Conservation (phyloP, 2,888 invertebrate species). For the Microplitis deprimator region DNA sequence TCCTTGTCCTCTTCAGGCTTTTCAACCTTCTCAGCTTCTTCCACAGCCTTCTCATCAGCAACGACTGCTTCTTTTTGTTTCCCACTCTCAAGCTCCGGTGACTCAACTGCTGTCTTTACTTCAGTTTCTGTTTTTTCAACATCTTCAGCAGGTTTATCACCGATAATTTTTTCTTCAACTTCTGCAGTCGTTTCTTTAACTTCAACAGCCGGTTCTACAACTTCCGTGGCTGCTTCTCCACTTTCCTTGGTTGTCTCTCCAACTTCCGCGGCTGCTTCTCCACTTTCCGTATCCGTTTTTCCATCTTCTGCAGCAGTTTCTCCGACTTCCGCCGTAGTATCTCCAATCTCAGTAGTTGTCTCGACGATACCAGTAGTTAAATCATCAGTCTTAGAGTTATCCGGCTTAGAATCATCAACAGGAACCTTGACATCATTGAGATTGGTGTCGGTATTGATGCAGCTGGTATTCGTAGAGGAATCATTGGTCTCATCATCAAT, state of each 20-base stretch:
- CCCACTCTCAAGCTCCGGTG: background rate
- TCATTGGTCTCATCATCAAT: constrained; percentile 32
- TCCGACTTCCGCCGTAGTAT: constrained; percentile 32
- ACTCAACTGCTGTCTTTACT: background rate
- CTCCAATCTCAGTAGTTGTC: constrained; percentile 11
- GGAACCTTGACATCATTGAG: background rate
- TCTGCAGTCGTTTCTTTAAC: constrained; percentile 32
- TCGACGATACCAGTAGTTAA: constrained; percentile 5
- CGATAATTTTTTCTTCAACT: background rate
- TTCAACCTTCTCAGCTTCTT: constrained; percentile 46
- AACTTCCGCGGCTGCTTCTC: constrained; percentile 47
- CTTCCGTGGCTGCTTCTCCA: constrained; percentile 35
- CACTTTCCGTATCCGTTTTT: constrained; percentile 19
- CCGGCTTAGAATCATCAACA: background rate
- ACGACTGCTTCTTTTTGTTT: background rate
- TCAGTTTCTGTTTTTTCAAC: too few species aligned
- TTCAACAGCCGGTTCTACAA: constrained; percentile 22
- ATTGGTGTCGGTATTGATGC: background rate
- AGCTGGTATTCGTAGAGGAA: constrained; percentile 3
- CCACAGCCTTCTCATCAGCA: constrained; percentile 12
- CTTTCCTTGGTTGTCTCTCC: constrained; percentile 48
- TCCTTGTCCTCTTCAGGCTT: constrained; percentile 39
- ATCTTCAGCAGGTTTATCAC: too few species aligned
- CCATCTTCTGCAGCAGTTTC: constrained; percentile 44
- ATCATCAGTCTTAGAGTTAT: constrained; percentile 2